These are phyloP conservation scores for Scrobipalpa costella DNA, from an alignment of 2,888 invertebrate genomes.

Conservation along the genomic window DNA sequence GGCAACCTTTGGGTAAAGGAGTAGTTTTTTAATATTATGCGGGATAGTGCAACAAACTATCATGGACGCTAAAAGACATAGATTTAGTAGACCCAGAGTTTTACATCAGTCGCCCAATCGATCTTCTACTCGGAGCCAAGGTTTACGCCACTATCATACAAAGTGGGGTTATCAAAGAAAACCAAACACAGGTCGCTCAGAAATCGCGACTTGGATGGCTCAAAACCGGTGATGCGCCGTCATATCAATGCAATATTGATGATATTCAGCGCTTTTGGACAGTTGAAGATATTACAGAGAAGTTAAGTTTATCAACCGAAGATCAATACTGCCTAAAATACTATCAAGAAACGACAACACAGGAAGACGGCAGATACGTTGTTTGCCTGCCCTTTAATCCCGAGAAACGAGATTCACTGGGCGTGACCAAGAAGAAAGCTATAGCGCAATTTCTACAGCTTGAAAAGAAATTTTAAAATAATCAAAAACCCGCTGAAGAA, in stretches of 20 bases:
- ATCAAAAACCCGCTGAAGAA: neutral
- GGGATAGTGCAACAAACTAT: too few relatives aligned
- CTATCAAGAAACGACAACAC: neutral
- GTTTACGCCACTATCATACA: slow-evolving; percentile 29
- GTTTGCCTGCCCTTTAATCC: neutral
- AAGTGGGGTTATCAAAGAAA: slow-evolving; percentile 28
- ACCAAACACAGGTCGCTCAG: slow-evolving; percentile 25
- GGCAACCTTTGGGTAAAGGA: too few relatives aligned
- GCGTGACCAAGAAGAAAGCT: slow-evolving; percentile 12
- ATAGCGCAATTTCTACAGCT: slow-evolving; percentile 26
- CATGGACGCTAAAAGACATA: slow-evolving; percentile 28
- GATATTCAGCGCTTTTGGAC: slow-evolving; percentile 2
- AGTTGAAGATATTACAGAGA: neutral
- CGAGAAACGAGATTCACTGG: neutral
- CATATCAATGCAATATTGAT: slow-evolving; percentile 5
- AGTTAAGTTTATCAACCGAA: neutral
- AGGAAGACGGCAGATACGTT: neutral
- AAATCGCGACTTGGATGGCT: slow-evolving; percentile 32
- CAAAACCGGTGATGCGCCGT: slow-evolving; percentile 11
- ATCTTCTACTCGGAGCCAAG: slow-evolving; percentile 32
- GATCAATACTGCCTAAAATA: neutral
- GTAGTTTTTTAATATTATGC: too few relatives aligned
- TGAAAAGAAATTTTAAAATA: slow-evolving; percentile 22
- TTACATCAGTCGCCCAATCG: slow-evolving; percentile 29
- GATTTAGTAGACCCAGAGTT: slow-evolving; percentile 33